phyloP scores from a whole-genome alignment of 2,888 invertebrate genomes.

The Thereva unica region DNA sequence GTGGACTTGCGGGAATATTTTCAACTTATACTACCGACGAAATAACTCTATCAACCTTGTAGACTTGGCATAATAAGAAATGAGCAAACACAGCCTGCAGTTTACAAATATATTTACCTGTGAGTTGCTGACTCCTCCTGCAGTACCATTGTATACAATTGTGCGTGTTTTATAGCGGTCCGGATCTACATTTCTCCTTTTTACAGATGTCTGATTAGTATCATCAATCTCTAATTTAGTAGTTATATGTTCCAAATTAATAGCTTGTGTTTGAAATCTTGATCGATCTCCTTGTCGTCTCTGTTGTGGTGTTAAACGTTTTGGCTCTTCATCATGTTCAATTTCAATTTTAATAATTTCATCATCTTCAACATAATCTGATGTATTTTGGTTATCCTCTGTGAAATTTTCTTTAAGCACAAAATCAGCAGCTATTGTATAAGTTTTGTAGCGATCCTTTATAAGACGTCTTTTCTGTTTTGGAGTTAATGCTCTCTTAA shows the following conservation, averaged over 20 bases:
- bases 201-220: constrained; percentile 30
- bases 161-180: constrained; percentile 78
- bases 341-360: constrained; percentile 55
- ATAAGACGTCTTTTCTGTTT: constrained; percentile 76
- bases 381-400: constrained; percentile 36
- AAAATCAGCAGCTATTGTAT: constrained; percentile 73
- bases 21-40: too few species aligned
- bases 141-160: constrained; percentile 48
- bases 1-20: too few species aligned
- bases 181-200: constrained; percentile 66
- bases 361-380: constrained; percentile 54
- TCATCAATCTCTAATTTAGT: background rate
- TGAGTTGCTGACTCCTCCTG: too few species aligned
- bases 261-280: constrained; percentile 30
- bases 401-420: constrained; percentile 50
- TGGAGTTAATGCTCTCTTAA: constrained; percentile 64
- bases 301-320: background rate
- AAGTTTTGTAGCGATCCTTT: constrained; percentile 81
- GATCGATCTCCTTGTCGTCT: background rate
- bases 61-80: too few species aligned
- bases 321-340: constrained; percentile 39
- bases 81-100: too few species aligned
- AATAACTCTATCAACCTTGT: too few species aligned
- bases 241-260: background rate
- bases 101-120: too few species aligned